Percentiles rank a stretch among this genome's conserved stretches.
Conservation (phyloP, 2,888 invertebrate species). For the Fragum whitleyi region DNA sequence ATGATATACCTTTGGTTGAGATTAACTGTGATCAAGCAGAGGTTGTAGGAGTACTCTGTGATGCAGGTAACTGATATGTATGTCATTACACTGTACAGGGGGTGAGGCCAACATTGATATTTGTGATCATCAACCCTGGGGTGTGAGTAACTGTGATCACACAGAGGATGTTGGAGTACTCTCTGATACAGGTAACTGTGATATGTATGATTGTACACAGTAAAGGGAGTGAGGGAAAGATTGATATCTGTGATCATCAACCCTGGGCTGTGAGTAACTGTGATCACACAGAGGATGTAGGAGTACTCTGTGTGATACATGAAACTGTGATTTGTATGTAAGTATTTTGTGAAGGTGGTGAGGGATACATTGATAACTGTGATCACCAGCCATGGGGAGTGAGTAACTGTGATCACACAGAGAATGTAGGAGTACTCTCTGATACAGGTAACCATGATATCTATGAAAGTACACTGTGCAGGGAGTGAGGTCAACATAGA, state of each 20-base stretch:
- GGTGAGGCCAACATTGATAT: too few relatives aligned
- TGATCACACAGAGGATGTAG: conserved; percentile 68
- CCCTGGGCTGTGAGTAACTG: conserved; percentile 68
- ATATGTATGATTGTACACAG: too few relatives aligned
- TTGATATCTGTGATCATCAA: too few relatives aligned
- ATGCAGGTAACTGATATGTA: too few relatives aligned
- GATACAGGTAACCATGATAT: conserved; percentile 45
- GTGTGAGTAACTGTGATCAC: conserved; percentile 72
- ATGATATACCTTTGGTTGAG: conserved; percentile 30
- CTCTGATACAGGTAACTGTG: conserved; percentile 54
- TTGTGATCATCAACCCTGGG: conserved; percentile 63
- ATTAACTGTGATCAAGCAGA: conserved; percentile 57
- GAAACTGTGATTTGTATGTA: too few relatives aligned
- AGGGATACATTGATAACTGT: too few relatives aligned
- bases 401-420: conserved; percentile 72
- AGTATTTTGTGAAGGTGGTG: too few relatives aligned
- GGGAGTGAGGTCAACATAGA: conserved; percentile 71
- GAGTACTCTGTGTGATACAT: too few relatives aligned
- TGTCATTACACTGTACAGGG: too few relatives aligned
- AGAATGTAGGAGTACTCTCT: conserved; percentile 69
- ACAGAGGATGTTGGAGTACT: conserved; percentile 69
- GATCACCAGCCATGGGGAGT: conserved; percentile 67
- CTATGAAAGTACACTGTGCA: background rate
- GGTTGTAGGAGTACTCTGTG: conserved; percentile 2
- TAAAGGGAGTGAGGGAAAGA: conserved; percentile 65